phyloP scores from a whole-genome alignment of 1,140 invertebrate genomes.

The Pentalonia nigronervosa region DNA sequence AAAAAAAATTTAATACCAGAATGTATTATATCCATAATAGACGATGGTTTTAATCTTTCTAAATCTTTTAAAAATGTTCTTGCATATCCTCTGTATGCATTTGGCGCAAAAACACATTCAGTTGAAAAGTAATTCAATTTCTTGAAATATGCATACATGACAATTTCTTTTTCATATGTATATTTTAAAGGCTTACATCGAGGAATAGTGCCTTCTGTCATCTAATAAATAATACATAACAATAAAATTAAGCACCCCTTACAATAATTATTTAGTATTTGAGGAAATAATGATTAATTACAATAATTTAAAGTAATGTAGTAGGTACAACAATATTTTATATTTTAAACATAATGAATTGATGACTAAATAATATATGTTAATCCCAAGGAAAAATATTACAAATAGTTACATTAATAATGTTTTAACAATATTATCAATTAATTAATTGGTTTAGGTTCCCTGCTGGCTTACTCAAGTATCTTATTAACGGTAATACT shows the following conservation, averaged over 20 bases:
- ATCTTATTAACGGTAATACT: conserved; percentile 62
- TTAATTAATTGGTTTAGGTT: background rate
- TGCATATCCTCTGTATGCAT: conserved; percentile 95
- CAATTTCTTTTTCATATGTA: conserved; percentile 99
- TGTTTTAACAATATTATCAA: background rate
- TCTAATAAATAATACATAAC: conserved; percentile 65
- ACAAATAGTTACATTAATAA: background rate
- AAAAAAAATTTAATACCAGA: conserved; percentile 73
- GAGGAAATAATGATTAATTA: background rate
- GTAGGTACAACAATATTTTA: background rate
- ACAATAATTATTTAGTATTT: background rate
- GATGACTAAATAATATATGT: background rate
- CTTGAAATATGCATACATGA: conserved; percentile 99
- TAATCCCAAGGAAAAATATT: background rate
- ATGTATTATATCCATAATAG: conserved; percentile 97
- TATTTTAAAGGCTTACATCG: conserved; percentile 98
- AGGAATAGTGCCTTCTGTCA: conserved; percentile 85
- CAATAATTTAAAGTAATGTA: background rate
- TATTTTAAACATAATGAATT: background rate
- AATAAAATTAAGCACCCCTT: background rate
- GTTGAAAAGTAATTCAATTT: conserved; percentile 98
- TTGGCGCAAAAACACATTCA: conserved; percentile 98
- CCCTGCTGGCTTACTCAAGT: background rate
- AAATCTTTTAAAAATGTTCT: conserved; percentile 93
- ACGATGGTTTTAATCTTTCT: conserved; percentile 90